Base-by-base conservation (phyloP, 2,888 invertebrate species). In the Amiota communis region DNA sequence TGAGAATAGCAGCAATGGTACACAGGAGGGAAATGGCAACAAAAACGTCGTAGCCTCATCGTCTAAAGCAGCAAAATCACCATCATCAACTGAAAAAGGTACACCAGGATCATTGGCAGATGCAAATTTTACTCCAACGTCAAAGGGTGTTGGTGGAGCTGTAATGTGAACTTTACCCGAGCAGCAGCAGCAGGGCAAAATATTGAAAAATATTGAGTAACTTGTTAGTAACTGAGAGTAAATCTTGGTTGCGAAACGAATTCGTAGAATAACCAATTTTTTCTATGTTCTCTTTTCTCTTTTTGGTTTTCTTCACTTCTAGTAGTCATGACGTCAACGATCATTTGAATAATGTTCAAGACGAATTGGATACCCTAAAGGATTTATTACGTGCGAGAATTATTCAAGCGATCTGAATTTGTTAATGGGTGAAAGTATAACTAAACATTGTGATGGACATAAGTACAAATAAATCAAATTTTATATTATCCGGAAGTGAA, bases 281-380 rank as follows among this genome's bases (percentile, higher is more conserved):
- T 51, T 13, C 20, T 3, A n/a, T n/a, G 23, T 23, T 23, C 23
- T 23, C 3, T 23, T 23, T 23, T 23, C 6, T 6, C 6, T 59
- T 76, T 75, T 8, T 13, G 13, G 61, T 72, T 61, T 23, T 64
- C 71, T 70, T 78, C 75, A 23, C 71, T 63, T 20, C 75, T 8
- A 80, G 75, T 90, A 96, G 95, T 89, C 93, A 93, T 79, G 95
- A 95, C 79, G 92, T 97, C 80, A 94, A 93, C 88, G 92, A 91
- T 77, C 96, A 97, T 89, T 90, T 97, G 86, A 96, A 95, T 79
- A 90, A 92, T 36, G 93, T 96, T 89, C 95, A 97, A 88, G 92
- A 92, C 11, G 96, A 96, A 85, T 90, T 97, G 85, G 96, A 96
- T 72, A 93, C 93, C 67, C 90, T 97, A 13, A 93, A 95, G 84